Evolutionary conservation across 2,113 vertebrate genomes (phyloP).

Genomic region (Bubo scandiacus): DNA sequence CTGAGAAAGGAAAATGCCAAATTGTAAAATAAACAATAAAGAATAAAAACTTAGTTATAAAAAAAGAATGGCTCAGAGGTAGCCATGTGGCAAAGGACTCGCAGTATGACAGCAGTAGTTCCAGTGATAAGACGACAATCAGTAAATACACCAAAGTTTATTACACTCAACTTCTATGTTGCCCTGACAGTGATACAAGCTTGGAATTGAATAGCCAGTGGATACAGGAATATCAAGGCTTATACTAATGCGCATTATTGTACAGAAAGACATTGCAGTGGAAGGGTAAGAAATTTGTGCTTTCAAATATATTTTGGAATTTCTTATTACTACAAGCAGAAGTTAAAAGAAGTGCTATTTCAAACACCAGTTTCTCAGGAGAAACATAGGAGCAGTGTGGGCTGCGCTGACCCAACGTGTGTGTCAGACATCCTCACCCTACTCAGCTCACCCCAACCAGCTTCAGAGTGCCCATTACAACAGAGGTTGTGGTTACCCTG

Average conservation of each 20-base stretch:
- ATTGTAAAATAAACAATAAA: background rate
- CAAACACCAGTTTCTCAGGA: background rate
- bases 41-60: background rate
- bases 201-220: background rate
- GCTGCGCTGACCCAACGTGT: fast-evolving
- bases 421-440: too few relatives aligned
- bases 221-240: background rate
- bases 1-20: background rate
- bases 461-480: too few relatives aligned
- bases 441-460: background rate
- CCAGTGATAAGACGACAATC: background rate
- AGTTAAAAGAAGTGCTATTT: background rate
- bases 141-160: background rate
- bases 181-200: background rate
- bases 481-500: too few relatives aligned
- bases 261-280: background rate
- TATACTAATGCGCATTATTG: background rate
- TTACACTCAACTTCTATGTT: background rate
- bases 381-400: fast-evolving
- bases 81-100: background rate
- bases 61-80: background rate
- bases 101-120: background rate
- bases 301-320: background rate
- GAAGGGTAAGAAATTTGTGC: background rate
- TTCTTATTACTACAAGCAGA: fast-evolving